Conservation (phyloP, 2,888 invertebrate species). For the Magallana nippona region DNA sequence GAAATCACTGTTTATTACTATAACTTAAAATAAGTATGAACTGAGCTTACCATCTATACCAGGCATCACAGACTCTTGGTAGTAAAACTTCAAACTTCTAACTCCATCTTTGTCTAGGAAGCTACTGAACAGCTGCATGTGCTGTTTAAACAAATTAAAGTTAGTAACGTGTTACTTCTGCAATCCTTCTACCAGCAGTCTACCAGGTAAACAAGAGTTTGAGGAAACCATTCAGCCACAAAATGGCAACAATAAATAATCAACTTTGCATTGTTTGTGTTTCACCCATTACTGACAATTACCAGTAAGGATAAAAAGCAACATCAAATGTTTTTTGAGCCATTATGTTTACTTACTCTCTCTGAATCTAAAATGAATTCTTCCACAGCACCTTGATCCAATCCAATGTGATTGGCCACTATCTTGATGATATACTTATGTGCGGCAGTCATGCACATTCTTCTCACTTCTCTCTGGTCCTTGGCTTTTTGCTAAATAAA, state of each 20-base stretch:
- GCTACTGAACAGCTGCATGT: conserved; percentile 73
- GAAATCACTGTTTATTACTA: too few relatives aligned
- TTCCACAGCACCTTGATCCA: conserved; percentile 81
- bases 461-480: conserved; percentile 82
- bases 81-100: conserved; percentile 85
- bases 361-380: conserved; percentile 88
- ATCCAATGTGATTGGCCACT: conserved; percentile 80
- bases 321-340: background rate
- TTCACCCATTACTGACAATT: background rate
- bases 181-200: too few relatives aligned
- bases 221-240: too few relatives aligned
- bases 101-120: conserved; percentile 85
- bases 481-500: conserved; percentile 81
- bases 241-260: too few relatives aligned
- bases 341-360: conserved; percentile 75
- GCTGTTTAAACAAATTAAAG: conserved; percentile 55
- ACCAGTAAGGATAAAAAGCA: too few relatives aligned
- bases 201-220: too few relatives aligned
- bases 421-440: conserved; percentile 87
- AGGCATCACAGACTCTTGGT: conserved; percentile 85
- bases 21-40: too few relatives aligned
- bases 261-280: too few relatives aligned
- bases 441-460: conserved; percentile 81
- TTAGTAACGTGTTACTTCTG: too few relatives aligned
- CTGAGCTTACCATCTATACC: conserved; percentile 81